phyloP scores from a whole-genome alignment of 2,113 vertebrate species.

The Phylloscopus trochilus region DNA sequence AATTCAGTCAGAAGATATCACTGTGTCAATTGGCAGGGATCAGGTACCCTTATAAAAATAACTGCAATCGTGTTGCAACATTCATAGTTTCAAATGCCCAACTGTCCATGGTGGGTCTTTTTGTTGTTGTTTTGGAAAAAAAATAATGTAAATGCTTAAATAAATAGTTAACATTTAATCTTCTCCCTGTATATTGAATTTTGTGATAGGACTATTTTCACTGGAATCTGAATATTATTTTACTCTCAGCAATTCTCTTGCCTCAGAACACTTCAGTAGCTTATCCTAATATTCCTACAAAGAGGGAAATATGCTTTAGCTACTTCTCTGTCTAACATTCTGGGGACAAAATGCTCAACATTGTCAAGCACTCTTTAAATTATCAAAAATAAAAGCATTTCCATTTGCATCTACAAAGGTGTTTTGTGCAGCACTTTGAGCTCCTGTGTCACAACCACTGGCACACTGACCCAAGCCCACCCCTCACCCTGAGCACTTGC shows the following conservation, averaged over 20 bases:
- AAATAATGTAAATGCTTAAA: not conserved
- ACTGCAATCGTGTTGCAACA: not conserved
- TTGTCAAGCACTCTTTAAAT: not conserved
- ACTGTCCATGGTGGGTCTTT: not conserved
- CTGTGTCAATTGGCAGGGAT: not conserved
- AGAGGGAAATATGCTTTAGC: not conserved
- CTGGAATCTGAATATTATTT: not conserved
- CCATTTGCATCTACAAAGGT: not conserved
- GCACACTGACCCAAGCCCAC: not conserved
- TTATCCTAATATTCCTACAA: not conserved
- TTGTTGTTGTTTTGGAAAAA: not conserved
- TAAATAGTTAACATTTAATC: not conserved
- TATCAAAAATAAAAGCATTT: not conserved
- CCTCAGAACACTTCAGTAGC: not conserved
- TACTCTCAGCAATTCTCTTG: not conserved
- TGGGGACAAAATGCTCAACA: not conserved
- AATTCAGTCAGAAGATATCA: not conserved
- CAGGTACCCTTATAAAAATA: not conserved
- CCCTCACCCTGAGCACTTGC: not conserved
- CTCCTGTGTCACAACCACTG: not conserved
- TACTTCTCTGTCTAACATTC: not conserved
- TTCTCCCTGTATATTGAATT: not conserved
- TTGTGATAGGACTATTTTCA: not conserved
- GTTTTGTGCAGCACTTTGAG: not conserved
- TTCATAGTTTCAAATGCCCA: not conserved